Evolutionary conservation across 64 coral and sea anemone species (phyloP).

Genomic region (Actinia tenebrosa): DNA sequence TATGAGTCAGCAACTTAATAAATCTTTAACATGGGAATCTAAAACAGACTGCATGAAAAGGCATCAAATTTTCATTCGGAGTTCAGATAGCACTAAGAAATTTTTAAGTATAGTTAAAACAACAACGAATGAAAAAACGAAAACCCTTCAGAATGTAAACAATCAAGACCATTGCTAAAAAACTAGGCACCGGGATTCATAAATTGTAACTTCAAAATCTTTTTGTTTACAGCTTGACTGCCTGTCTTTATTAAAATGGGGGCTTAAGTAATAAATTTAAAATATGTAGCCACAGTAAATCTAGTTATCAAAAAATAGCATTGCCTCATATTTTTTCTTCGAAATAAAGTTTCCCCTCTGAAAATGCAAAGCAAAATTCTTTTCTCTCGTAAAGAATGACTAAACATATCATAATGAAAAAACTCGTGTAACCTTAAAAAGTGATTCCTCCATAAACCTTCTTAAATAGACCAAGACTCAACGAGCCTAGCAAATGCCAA

Average conservation of each 20-base stretch:
- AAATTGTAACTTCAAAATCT: neutral
- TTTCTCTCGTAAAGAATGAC: neutral
- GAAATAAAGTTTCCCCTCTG: neutral
- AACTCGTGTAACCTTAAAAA: neutral
- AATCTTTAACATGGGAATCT: constrained; percentile 1
- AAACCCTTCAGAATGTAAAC: neutral
- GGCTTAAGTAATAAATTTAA: neutral
- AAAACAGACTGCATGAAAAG: neutral
- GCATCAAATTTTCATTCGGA: neutral
- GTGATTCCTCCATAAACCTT: neutral
- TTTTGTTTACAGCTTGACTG: neutral
- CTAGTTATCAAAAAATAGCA: neutral
- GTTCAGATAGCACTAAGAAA: neutral
- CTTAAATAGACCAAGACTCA: neutral
- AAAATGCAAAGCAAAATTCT: neutral
- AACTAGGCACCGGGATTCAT: neutral
- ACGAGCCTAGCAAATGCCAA: neutral
- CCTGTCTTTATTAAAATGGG: neutral
- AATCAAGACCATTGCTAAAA: neutral
- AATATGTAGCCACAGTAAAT: neutral
- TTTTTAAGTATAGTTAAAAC: neutral
- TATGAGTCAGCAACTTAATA: neutral
- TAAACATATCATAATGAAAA: neutral
- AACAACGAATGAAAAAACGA: neutral
- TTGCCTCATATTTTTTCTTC: neutral